Base-by-base conservation (phyloP, 2,888 invertebrate genomes). In the Meta bourneti region DNA sequence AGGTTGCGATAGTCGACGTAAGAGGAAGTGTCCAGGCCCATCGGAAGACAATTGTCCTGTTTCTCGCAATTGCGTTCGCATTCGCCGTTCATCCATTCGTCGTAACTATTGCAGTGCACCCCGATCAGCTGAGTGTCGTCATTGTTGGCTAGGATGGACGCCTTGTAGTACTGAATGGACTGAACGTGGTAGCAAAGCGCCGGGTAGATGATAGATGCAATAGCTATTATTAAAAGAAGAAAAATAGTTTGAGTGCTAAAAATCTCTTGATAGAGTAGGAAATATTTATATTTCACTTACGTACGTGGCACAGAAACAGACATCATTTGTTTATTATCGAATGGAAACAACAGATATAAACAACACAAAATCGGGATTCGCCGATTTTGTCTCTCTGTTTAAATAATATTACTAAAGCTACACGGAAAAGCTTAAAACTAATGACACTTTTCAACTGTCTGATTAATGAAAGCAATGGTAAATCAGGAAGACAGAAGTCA, bases 171-270 rank as follows among this genome's bases (percentile, higher is more conserved):
- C 49, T 77, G 77, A 2, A 77, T 77, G 48, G 16, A 9, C 48
- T 49, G 48, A 13, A 49, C 0, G 16, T 77, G 77, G 7, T 9
- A 34, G 49, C 77, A 77, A 0, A 77, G 49, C 4, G 9, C 11
- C 5, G 51, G 77, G 9, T 49, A 11, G 16, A 51, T 7, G 13
- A 13, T 6, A 13, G 48, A 13, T 7, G 13, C 48, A 97, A 16
- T 95, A 95, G 13, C 95, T 95, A 6, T n/a, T n/a, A n/a, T 11
- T 8, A 61, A 11, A 61, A 16, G 5, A 61, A 13, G 13, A 61
- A 13, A 13, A 0, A 9, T 11, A 61, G 9, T 11, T 61, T 1
- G 0, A 61, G 61, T 61, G 61, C 13, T 11, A 61, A 6, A 0
- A 61, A 6, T 61, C 1, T 6, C 13, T 61, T 61, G 61, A 61